Evolutionary conservation across 2,797 vertebrate species (phyloP).

Genomic region (Esox masquinongy): DNA sequence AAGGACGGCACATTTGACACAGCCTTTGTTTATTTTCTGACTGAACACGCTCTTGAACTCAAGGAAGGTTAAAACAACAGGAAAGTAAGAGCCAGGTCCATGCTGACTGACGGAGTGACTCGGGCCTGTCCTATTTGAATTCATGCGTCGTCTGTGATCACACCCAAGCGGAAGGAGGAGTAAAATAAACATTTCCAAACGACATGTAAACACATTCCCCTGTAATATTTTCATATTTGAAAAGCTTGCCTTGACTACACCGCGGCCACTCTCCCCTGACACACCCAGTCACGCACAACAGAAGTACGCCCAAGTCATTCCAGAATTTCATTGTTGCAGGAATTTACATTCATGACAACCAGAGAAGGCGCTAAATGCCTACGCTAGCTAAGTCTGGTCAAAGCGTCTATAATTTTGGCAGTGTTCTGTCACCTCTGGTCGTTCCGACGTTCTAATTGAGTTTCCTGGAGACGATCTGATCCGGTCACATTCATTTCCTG

Average conservation of each 20-base stretch:
- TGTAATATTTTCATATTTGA: slow-evolving; percentile 3
- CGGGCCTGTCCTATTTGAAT: slow-evolving; percentile 39
- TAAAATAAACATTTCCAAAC: slow-evolving; percentile 48
- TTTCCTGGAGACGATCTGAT: slow-evolving; percentile 45
- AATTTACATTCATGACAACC: background rate
- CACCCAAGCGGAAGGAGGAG: slow-evolving; percentile 43
- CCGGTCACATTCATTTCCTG: slow-evolving; percentile 60
- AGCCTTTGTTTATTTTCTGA: background rate
- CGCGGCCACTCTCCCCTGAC: background rate
- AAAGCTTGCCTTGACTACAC: background rate
- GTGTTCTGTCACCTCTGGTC: slow-evolving; percentile 2
- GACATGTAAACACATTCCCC: slow-evolving; percentile 20
- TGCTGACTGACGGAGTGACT: background rate
- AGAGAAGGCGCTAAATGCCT: background rate
- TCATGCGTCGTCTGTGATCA: slow-evolving; percentile 43
- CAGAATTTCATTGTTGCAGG: background rate
- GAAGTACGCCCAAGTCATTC: background rate
- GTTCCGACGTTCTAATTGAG: slow-evolving; percentile 49
- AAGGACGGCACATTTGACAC: background rate
- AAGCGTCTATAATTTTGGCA: slow-evolving; percentile 2
- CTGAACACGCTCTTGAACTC: background rate
- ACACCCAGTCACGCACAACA: background rate
- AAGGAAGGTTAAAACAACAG: background rate
- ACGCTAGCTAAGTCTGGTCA: background rate
- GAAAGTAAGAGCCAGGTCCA: background rate